Evolutionary conservation across 2,113 vertebrate species (phyloP).

Genomic region (Gila orcuttii): DNA sequence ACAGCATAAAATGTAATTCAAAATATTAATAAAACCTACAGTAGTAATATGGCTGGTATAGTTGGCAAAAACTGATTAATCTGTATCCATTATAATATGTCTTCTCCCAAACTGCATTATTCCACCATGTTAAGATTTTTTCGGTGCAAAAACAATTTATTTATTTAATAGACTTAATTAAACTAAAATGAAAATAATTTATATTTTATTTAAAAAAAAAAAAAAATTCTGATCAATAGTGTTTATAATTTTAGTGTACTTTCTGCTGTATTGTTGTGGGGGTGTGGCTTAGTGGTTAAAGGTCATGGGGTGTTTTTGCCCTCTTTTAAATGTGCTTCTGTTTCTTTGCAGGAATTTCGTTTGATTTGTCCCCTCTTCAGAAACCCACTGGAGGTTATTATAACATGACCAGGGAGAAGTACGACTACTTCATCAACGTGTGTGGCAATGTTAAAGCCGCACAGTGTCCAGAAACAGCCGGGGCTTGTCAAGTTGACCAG

Average conservation of each 20-base stretch:
- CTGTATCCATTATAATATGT: too few species aligned
- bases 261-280: not conserved
- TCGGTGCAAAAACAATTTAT: not conserved
- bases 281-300: not conserved
- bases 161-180: not conserved
- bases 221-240: not conserved
- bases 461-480: conserved; percentile 75
- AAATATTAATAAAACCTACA: too few species aligned
- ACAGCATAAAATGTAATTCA: too few species aligned
- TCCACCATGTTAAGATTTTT: not conserved
- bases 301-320: not conserved
- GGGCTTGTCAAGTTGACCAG: conserved; percentile 84
- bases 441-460: conserved; percentile 75
- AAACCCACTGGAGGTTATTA: conserved; percentile 75
- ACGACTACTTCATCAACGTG: conserved; percentile 86
- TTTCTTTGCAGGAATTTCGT: conserved; percentile 80
- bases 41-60: too few species aligned
- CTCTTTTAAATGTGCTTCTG: not conserved
- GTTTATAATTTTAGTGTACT: not conserved
- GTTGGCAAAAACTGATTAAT: too few species aligned
- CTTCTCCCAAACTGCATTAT: not conserved
- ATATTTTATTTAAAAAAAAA: not conserved
- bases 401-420: conserved; percentile 68
- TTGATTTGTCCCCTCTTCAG: conserved; percentile 85
- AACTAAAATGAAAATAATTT: not conserved